Evolutionary conservation across 2,888 invertebrate genomes (phyloP), one percentile per base, ranked within the genome.

Genomic region (Flexamia atlantica): DNA sequence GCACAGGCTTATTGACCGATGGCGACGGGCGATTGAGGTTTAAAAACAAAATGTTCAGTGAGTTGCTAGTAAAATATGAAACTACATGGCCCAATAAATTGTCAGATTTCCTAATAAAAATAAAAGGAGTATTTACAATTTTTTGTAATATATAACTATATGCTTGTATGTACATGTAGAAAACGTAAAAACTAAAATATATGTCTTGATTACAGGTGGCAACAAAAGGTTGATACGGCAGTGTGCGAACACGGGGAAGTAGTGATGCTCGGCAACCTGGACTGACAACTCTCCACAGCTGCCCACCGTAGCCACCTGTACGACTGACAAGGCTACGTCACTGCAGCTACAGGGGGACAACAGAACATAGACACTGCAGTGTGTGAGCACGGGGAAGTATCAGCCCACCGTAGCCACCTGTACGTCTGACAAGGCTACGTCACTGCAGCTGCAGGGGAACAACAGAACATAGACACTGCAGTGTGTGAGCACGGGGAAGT

Each of bases 311-410:
- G 42, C 14, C 72, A 42, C 14, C 72, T 72, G 23, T 72, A 72
- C 72, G 72, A 72, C 40, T 72, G 72, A 72, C 40, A 10, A 36
- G 72, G 72, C 12, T 46, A 46, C 17, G 46, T 14, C 46, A 12
- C 42, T 40, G 25, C 72, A 72, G 46, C 12, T n/a, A 10, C 12
- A 46, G 46, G 17, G 72, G 76, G 76, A 74, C 50, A 64, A 36
- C 82, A 81, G n/a, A 83, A 82, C 23, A 84, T 86, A 3, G 86
- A 86, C 60, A 86, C 86, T 7, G 85, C 85, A 10, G 85, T 87
- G 5, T 84, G 80, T 4, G 85, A 85, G 5, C 84, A 74, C 14
- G 86, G 86, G 7, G 86, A 87, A 42, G 83, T 85, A 25, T 84
- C 86, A 17, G 17, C 57, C 3, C 80, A 20, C 3, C 80, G 86